Percentiles rank a stretch among this genome's conserved stretches.
Conservation (phyloP, 2,888 invertebrate genomes). For the Dascillus cervinus region DNA sequence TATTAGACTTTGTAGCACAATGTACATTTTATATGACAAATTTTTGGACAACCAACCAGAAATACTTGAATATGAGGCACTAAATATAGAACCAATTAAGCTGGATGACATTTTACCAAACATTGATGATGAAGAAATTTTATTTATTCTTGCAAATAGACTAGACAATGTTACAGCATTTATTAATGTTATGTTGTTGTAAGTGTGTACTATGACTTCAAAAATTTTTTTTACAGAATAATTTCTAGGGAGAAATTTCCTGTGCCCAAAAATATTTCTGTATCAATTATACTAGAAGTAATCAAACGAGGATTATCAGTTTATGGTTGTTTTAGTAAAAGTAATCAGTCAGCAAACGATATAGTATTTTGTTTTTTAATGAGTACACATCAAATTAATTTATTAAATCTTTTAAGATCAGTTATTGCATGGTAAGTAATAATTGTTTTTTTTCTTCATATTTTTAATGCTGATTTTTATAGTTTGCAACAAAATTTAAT, state of each 20-base stretch:
- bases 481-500: constrained; percentile 18
- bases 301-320: constrained; percentile 14
- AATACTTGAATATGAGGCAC: constrained; percentile 5
- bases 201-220: too few species aligned
- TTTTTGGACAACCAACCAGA: constrained; percentile 14
- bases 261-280: constrained; percentile 9
- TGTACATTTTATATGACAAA: constrained; percentile 13
- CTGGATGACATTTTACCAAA: too few species aligned
- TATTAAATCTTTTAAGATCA: constrained; percentile 16
- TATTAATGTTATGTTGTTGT: constrained; percentile 18
- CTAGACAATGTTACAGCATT: constrained; percentile 14
- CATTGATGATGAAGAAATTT: too few species aligned
- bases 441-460: constrained; percentile 4
- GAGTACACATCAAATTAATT: constrained; percentile 14
- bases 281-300: constrained; percentile 10
- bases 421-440: constrained; percentile 16
- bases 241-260: constrained; percentile 15
- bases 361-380: too few species aligned
- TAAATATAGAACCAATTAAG: constrained; percentile 6
- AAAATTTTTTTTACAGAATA: too few species aligned
- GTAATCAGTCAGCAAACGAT: neutral
- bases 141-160: constrained; percentile 9
- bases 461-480: constrained; percentile 8
- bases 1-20: constrained; percentile 11
- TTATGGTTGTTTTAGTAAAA: constrained; percentile 3